These are phyloP conservation scores for Lucilia cuprina DNA, from an alignment of 1,140 invertebrate genomes.

Conservation along the genomic window DNA sequence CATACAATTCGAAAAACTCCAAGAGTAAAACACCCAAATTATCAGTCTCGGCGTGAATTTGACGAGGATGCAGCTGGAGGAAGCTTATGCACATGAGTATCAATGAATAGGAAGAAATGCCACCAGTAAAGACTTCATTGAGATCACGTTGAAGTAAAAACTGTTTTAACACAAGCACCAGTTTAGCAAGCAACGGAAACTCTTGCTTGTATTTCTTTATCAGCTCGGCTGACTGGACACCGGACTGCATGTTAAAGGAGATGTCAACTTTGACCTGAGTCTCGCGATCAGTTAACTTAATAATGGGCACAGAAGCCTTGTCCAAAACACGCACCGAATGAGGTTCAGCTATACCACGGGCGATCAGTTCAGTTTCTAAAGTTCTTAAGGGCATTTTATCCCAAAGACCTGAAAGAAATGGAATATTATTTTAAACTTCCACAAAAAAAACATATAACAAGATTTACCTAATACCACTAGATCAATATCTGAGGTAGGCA, in stretches of 20 bases:
- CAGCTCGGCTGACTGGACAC: slow-evolving; percentile 92
- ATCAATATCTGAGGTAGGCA: slow-evolving; percentile 98
- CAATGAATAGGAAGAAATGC: slow-evolving; percentile 97
- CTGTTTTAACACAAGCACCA: slow-evolving; percentile 97
- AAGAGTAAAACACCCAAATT: slow-evolving; percentile 95
- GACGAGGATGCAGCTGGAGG: slow-evolving; percentile 76
- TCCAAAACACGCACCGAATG: slow-evolving; percentile 93
- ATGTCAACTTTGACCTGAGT: slow-evolving; percentile 96
- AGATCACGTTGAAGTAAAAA: slow-evolving; percentile 96
- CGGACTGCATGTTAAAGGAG: slow-evolving; percentile 97
- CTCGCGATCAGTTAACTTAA: slow-evolving; percentile 94
- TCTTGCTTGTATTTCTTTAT: slow-evolving; percentile 84
- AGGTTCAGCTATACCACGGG: slow-evolving; percentile 86
- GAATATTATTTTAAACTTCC: not conserved
- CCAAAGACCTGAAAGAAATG: slow-evolving; percentile 80
- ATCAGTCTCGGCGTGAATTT: slow-evolving; percentile 68
- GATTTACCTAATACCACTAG: slow-evolving; percentile 92
- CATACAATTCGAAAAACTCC: slow-evolving; percentile 98
- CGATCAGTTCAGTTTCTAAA: slow-evolving; percentile 86
- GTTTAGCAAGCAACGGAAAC: slow-evolving; percentile 88
- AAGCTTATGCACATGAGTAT: slow-evolving; percentile 99
- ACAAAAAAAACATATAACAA: not conserved
- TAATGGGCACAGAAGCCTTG: slow-evolving; percentile 96
- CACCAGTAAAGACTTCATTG: slow-evolving; percentile 98
- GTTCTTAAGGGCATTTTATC: slow-evolving; percentile 88